phyloP scores from a whole-genome alignment of 2,888 invertebrate genomes.

The Pandemis cinnamomeana region DNA sequence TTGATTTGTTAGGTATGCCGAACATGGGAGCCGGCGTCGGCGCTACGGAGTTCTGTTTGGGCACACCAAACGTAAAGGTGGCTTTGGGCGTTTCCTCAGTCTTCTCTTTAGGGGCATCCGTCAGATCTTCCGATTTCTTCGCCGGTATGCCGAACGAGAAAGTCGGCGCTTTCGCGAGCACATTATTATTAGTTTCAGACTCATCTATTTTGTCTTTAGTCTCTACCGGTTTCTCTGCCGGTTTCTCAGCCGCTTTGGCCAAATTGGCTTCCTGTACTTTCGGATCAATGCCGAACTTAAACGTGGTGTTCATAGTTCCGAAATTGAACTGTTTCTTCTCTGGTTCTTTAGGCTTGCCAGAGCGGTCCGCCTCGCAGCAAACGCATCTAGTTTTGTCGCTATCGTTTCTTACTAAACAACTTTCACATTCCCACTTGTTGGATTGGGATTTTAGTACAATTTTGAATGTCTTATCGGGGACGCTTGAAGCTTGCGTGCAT shows the following conservation, averaged over 20 bases:
- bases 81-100: slow-evolving; percentile 52
- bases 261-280: slow-evolving; percentile 53
- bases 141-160: slow-evolving; percentile 57
- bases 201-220: slow-evolving; percentile 50
- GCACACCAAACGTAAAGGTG: slow-evolving; percentile 65
- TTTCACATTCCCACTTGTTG: slow-evolving; percentile 69
- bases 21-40: slow-evolving; percentile 41
- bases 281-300: slow-evolving; percentile 72
- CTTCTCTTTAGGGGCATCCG: slow-evolving; percentile 45
- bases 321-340: slow-evolving; percentile 62
- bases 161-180: slow-evolving; percentile 58
- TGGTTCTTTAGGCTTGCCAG: slow-evolving; percentile 48
- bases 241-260: slow-evolving; percentile 46
- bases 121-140: slow-evolving; percentile 51
- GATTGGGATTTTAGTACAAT: slow-evolving; percentile 56
- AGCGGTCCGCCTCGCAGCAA: slow-evolving; percentile 65
- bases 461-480: slow-evolving; percentile 51
- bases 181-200: slow-evolving; percentile 71
- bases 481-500: slow-evolving; percentile 22
- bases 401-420: slow-evolving; percentile 69
- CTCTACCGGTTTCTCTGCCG: slow-evolving; percentile 42
- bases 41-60: slow-evolving; percentile 48
- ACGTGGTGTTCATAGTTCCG: slow-evolving; percentile 54
- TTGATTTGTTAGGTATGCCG: slow-evolving; percentile 42
- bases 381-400: slow-evolving; percentile 58